Evolutionary conservation across 2,113 vertebrate species (phyloP).

Genomic region (Elanus axillaris): DNA sequence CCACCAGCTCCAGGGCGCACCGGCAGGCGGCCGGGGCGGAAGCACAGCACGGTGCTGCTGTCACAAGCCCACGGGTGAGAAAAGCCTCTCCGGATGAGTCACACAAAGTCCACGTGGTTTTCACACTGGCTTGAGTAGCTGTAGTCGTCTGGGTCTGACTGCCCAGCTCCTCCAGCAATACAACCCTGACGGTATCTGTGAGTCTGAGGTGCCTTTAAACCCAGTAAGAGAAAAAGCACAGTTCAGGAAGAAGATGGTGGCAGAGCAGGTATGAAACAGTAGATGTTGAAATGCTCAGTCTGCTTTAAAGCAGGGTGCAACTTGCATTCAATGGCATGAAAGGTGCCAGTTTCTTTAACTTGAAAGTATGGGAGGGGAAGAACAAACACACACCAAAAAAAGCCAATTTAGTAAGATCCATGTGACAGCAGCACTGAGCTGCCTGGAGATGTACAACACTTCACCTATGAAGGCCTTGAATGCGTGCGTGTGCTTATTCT

Average conservation of each 20-base stretch:
- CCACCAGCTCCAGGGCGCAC: background rate
- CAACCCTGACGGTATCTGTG: too few species aligned
- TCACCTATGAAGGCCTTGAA: background rate
- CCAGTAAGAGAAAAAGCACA: background rate
- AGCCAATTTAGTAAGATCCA: background rate
- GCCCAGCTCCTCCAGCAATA: background rate
- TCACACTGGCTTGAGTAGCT: background rate
- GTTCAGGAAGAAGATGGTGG: background rate
- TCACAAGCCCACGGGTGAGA: background rate
- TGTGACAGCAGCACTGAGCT: background rate
- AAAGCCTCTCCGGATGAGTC: background rate
- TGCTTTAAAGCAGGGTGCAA: background rate
- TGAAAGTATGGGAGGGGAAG: background rate
- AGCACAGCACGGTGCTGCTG: background rate
- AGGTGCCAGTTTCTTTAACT: background rate
- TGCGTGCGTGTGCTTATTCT: background rate
- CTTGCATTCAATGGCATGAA: background rate
- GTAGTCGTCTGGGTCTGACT: background rate
- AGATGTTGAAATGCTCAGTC: background rate
- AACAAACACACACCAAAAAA: background rate
- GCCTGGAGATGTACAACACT: background rate
- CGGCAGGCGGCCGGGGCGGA: rapidly evolving
- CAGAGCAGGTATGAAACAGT: rapidly evolving
- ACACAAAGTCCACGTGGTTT: background rate
- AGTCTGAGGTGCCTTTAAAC: background rate